Evolutionary conservation across 2,113 vertebrate species (phyloP), one percentile per base, ranked within the genome.

Genomic region (Progne subis): DNA sequence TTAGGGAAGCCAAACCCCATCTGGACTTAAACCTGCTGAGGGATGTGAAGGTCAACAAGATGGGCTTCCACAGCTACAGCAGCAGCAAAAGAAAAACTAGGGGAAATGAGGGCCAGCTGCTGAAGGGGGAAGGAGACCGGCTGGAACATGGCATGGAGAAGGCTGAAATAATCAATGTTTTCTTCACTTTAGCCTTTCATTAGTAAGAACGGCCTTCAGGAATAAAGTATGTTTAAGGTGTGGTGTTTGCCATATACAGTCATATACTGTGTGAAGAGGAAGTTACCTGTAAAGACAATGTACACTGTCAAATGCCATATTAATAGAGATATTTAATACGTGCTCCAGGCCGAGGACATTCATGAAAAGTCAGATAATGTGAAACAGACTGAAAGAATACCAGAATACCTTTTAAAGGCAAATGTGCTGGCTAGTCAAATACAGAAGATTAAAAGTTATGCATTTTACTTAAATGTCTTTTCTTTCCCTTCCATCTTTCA

Each of bases 261-360:
- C 41, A 82, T 9, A 69, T 25, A 16, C 23, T 44, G 5, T 6
- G 9, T 44, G 2, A 2, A 79, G 32, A 64, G 16, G 24, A 75
- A 52, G 3, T 6, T 65, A 11, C 4, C 0, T 37, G 14, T 53
- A 70, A 63, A 57, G 1, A 43, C 57, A 79, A 12, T 0, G 0
- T 9, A 2, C 11, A 0, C 49, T 72, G 15, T 43, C 17, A 63
- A 89, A 74, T 55, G 24, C 11, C 20, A 32, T 12, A 67, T 59
- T 59, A 43, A 43, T 19, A 8, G 5, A 12, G 8, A 37, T 92
- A 74, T 53, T 70, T 86, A 68, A 57, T 60, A 46, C 2, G 23
- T 4, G 2, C 7, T 46, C 2, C 43, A 57, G 37, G 10, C 5
- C 64, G 39, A 79, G 8, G 18, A 87, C 46, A 72, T 43, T 52